phyloP scores from a whole-genome alignment of 2,113 vertebrate genomes.

The Recurvirostra avosetta region DNA sequence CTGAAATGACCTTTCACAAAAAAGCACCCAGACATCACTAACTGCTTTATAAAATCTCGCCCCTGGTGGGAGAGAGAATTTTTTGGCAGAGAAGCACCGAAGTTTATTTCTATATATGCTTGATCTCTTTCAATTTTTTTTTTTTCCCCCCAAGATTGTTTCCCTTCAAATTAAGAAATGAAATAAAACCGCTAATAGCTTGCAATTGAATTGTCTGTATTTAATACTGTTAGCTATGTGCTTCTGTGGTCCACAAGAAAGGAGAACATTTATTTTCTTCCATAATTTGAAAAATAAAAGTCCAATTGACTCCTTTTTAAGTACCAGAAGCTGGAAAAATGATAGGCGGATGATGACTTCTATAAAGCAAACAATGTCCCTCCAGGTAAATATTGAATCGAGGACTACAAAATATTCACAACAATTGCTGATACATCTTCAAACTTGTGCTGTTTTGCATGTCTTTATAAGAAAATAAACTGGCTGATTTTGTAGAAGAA shows the following conservation, averaged over 20 bases:
- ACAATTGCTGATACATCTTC: neutral
- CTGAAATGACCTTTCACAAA: neutral
- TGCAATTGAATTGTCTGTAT: neutral
- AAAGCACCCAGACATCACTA: neutral
- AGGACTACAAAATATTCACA: neutral
- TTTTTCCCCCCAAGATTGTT: neutral
- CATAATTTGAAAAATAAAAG: neutral
- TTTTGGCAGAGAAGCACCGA: neutral
- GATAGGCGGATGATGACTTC: neutral
- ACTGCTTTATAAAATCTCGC: neutral
- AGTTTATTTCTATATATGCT: neutral
- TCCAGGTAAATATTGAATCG: neutral
- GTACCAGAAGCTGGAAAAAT: neutral
- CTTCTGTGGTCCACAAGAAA: neutral
- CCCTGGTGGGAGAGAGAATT: neutral
- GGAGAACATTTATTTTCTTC: neutral
- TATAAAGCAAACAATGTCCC: neutral
- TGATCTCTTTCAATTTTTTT: neutral
- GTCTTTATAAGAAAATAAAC: neutral
- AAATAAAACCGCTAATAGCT: slow-evolving; percentile 8
- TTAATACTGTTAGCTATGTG: neutral
- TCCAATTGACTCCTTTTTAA: neutral
- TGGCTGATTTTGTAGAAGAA: neutral
- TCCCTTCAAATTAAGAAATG: neutral
- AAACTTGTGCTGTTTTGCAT: neutral